Conservation (phyloP, 2,888 invertebrate species). For the Drosophila buzzatii region DNA sequence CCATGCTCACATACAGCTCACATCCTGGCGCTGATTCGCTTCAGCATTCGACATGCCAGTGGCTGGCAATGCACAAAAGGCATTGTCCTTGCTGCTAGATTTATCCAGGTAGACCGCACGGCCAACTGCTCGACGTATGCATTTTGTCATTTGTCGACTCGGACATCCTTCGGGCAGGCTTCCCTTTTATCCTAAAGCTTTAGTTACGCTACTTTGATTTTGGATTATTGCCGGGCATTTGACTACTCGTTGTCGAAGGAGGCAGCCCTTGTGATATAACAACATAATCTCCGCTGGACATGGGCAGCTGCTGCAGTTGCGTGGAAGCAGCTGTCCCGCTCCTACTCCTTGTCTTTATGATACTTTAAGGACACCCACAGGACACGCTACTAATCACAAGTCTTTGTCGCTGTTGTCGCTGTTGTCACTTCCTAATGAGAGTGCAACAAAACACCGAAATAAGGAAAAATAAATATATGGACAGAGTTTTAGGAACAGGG, state of each 20-base stretch:
- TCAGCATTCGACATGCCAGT: slow-evolving; percentile 47
- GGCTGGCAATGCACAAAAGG: slow-evolving; percentile 48
- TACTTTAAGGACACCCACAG: slow-evolving; percentile 62
- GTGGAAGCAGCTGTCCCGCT: slow-evolving; percentile 52
- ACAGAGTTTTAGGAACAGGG: slow-evolving; percentile 19
- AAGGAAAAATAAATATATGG: slow-evolving; percentile 10
- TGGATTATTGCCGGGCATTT: slow-evolving; percentile 48
- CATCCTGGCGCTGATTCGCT: slow-evolving; percentile 59
- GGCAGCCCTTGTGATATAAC: slow-evolving; percentile 36
- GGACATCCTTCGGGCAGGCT: slow-evolving; percentile 50
- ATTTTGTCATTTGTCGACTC: slow-evolving; percentile 38
- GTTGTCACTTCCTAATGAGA: slow-evolving; percentile 76
- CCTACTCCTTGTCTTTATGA: slow-evolving; percentile 25
- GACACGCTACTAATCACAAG: slow-evolving; percentile 67
- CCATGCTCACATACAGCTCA: slow-evolving; percentile 36
- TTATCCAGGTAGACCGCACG: slow-evolving; percentile 54
- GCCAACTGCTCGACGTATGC: slow-evolving; percentile 34
- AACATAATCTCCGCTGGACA: slow-evolving; percentile 60
- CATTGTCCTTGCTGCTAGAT: slow-evolving; percentile 52
- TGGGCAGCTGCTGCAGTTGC: slow-evolving; percentile 48
- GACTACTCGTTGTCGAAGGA: slow-evolving; percentile 10
- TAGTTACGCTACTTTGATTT: slow-evolving; percentile 78
- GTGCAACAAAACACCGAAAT: slow-evolving; percentile 69
- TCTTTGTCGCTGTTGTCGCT: slow-evolving; percentile 55
- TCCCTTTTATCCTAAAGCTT: slow-evolving; percentile 55